Evolutionary conservation across 2,888 invertebrate species (phyloP), one percentile per base, ranked within the genome.

Genomic region (Drosophila pegasa): DNA sequence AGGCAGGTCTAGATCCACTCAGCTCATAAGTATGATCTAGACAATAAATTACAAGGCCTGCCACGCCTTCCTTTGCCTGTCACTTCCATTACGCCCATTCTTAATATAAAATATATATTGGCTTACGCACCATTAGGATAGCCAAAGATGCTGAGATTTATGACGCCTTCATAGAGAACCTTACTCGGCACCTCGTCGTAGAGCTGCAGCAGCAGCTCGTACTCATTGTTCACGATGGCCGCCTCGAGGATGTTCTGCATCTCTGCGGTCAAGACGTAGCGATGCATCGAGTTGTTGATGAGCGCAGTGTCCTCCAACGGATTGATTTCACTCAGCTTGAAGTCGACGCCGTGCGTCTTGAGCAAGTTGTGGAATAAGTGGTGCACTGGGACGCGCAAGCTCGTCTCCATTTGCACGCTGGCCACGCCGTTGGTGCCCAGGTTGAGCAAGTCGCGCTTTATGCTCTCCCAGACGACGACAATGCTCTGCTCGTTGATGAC

Each of bases 221-320:
- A 88, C 1, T 74, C 50, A 54, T 85, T 68, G 35, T 74, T 45
- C 0, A 80, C 63, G 2, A 89, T 35, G 1, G 67, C 68, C 6
- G 78, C 16, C 51, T 90, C 89, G 6, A 90, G 67, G 9, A 71
- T 74, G 6, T 45, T 38, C 2, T 79, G 56, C 85, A 89, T 78
- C 4, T 74, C 61, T 5, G 67, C 51, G 9, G 78, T 86, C 8
- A 90, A 18, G 1, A 90, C 80, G 38, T 71, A 90, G 0, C 90
- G 90, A 68, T 89, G 90, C 60, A 83, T 16, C 0, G 89, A 88
- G 55, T 90, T 90, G n/a, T 83, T 88, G 27, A 90, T 58, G 20
- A 90, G 31, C 0, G 89, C 90, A 1, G 9, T n/a, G 14, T 89
- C 85, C 4, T 43, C 41, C 0, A 54, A 5, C 0, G 54, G 35